Base-by-base conservation (phyloP, 2,888 invertebrate genomes). In the Nebria salina region DNA sequence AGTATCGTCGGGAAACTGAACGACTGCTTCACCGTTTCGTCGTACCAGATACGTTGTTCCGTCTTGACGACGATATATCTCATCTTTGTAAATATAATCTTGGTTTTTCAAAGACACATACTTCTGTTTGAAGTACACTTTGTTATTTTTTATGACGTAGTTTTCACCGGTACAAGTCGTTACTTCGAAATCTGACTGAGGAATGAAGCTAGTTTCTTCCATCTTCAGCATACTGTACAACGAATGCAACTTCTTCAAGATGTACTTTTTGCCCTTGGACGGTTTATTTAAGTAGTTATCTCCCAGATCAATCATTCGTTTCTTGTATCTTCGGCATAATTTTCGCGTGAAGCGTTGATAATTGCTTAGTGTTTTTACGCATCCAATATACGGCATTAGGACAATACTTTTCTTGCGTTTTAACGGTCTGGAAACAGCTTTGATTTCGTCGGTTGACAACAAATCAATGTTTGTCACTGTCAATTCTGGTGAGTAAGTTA, bases 1-100 rank as follows among this genome's bases (percentile, higher is more conserved):
- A 9, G 83, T 81, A 1, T 83, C 82, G 74, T 84, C 84, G 0
- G 83, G 77, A 82, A 83, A 84, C 65, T 84, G 83, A 1, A 83
- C 83, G 4, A 81, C 68, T n/a, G 82, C 73, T 1, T 72, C 42
- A 11, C 83, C 82, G 4, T 83, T 82, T 15, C 65, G 64, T n/a
- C 81, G 79, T 5, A 83, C 26, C 8, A 83, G 65, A 20, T 77
- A 82, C 64, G 82, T 82, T 11, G 82, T 82, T n/a, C 84, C 84
- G 75, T 84, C 84, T 72, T 84, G 82, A 75, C 83, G 72, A 13
- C 75, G 77, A n/a, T 75, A 75, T 25, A 82, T 65, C 4, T 82
- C 76, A 76, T 84, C 83, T 34, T 82, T 77, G 64, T 80, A 73
- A 3, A 79, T 70, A 76, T 82, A 82, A 80, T 84, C 84, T 0